phyloP scores from a whole-genome alignment of 2,888 invertebrate genomes.

The Limnephilus lunatus region DNA sequence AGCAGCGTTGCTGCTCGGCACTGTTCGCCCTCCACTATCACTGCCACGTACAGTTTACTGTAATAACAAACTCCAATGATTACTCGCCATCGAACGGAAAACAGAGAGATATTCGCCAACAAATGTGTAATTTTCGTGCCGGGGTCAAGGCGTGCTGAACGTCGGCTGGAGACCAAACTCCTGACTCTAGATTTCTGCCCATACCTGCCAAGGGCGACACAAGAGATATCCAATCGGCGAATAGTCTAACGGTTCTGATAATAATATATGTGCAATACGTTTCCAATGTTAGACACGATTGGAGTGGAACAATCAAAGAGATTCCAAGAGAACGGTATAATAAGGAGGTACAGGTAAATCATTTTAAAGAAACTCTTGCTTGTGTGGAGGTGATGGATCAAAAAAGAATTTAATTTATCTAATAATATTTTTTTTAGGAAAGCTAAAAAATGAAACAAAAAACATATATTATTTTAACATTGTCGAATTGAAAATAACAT shows the following conservation, averaged over 20 bases:
- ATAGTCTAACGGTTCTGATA: slow-evolving; percentile 13
- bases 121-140: not conserved
- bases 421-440: no score
- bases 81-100: slow-evolving; percentile 8
- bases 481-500: no score
- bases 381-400: no score
- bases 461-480: no score
- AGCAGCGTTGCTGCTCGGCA: not conserved
- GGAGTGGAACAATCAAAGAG: not conserved
- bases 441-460: no score
- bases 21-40: not conserved
- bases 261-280: not conserved
- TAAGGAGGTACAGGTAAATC: not conserved
- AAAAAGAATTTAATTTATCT: no score
- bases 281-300: not conserved
- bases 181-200: not conserved
- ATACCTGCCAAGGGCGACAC: slow-evolving; percentile 9
- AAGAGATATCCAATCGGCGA: not conserved
- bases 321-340: not conserved
- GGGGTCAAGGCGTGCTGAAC: not conserved
- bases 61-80: not conserved
- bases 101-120: not conserved
- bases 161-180: not conserved
- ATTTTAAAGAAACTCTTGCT: no score
- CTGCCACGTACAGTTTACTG: not conserved